Conservation (phyloP, 2,797 vertebrate genomes). For the Peromyscus attwateri region DNA sequence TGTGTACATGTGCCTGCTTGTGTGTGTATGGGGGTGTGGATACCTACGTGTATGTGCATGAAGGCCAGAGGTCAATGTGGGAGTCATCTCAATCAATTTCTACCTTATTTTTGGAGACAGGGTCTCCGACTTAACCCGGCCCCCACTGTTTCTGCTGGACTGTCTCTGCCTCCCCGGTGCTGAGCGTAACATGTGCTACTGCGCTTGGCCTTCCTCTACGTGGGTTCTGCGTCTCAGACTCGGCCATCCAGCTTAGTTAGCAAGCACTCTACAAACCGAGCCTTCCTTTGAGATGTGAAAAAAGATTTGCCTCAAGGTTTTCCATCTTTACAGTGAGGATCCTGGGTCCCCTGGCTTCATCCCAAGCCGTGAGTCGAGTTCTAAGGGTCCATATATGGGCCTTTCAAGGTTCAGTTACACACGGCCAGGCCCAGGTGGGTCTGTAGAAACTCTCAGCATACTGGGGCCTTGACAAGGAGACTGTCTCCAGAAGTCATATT, state of each 20-base stretch:
- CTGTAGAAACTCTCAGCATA: neutral
- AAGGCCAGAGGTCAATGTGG: neutral
- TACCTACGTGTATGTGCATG: too few relatives aligned
- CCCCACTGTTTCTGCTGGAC: neutral
- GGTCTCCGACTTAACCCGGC: neutral
- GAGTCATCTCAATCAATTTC: neutral
- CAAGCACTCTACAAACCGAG: neutral
- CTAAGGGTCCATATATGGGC: fast-evolving
- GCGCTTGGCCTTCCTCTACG: neutral
- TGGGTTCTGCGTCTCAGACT: neutral
- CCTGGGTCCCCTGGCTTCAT: neutral
- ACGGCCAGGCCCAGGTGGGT: neutral
- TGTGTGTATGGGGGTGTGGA: too few relatives aligned
- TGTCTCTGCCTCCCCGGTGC: neutral
- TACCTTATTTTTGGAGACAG: neutral
- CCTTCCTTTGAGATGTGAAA: neutral
- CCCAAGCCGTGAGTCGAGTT: neutral
- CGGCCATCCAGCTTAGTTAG: neutral
- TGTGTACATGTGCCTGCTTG: neutral
- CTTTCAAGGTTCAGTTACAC: neutral
- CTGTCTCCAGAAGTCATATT: neutral
- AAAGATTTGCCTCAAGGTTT: fast-evolving
- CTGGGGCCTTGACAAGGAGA: neutral
- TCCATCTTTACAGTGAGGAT: neutral
- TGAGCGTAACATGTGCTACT: neutral